These are phyloP conservation scores for Drosophila nigrodunni DNA, from an alignment of 1,140 invertebrate genomes.

Conservation along the genomic window DNA sequence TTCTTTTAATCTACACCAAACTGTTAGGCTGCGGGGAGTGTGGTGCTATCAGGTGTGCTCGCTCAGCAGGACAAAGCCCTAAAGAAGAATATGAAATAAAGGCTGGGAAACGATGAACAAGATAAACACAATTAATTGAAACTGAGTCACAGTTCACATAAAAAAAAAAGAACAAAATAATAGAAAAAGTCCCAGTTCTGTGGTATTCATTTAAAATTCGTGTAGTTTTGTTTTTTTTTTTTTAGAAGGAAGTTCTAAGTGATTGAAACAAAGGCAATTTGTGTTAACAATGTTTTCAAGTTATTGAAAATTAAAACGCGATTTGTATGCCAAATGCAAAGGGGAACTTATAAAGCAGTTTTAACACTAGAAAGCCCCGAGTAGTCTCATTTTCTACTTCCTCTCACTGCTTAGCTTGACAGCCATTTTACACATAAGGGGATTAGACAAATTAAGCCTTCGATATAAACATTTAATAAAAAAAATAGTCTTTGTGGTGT, in stretches of 20 bases:
- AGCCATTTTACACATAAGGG: no score
- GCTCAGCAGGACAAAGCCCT: conserved; percentile 18
- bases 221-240: conserved; percentile 36
- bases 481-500: conserved; percentile 14
- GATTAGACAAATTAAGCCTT: no score
- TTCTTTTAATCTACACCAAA: not conserved
- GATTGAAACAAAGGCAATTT: conserved; percentile 53
- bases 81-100: conserved; percentile 42
- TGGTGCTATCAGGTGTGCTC: conserved; percentile 23
- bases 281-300: conserved; percentile 17
- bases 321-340: conserved; percentile 57
- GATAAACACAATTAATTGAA: conserved; percentile 47
- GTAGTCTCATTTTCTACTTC: not conserved
- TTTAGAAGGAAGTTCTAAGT: conserved; percentile 59
- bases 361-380: conserved; percentile 50
- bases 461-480: no score
- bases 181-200: conserved; percentile 31
- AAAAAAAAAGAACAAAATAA: conserved; percentile 4
- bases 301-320: conserved; percentile 19
- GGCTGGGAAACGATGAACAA: not conserved
- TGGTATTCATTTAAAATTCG: conserved; percentile 47
- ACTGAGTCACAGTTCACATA: conserved; percentile 21
- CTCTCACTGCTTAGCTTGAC: not conserved
- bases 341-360: conserved; percentile 1
- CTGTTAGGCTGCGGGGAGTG: not conserved